Conservation (phyloP, 2,888 invertebrate genomes). For the Altica lythri region DNA sequence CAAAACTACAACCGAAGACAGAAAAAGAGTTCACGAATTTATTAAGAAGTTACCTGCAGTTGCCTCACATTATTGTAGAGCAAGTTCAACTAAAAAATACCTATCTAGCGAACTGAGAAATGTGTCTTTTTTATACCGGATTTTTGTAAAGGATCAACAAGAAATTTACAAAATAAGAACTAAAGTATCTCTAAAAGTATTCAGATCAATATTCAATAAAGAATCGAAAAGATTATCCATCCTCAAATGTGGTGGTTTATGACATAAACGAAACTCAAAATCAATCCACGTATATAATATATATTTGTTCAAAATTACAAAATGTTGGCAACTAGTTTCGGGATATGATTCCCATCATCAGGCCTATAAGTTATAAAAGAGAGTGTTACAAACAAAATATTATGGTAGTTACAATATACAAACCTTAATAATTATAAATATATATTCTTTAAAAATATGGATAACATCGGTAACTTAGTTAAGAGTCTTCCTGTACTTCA, state of each 20-base stretch:
- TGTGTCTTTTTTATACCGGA: conserved; percentile 26
- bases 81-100: conserved; percentile 25
- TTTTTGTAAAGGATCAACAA: conserved; percentile 23
- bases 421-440: too few relatives aligned
- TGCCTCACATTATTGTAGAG: conserved; percentile 30
- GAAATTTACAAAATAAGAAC: conserved; percentile 17
- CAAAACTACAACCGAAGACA: conserved; percentile 17
- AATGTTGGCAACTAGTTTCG: too few relatives aligned
- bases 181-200: conserved; percentile 24
- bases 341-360: too few relatives aligned
- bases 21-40: conserved; percentile 15
- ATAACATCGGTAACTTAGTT: too few relatives aligned
- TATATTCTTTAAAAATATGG: too few relatives aligned
- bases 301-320: too few relatives aligned
- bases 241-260: conserved; percentile 30
- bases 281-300: too few relatives aligned
- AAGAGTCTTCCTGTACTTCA: too few relatives aligned
- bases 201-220: conserved; percentile 25
- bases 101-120: conserved; percentile 30
- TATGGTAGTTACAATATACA: too few relatives aligned
- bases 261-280: conserved; percentile 10
- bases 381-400: too few relatives aligned
- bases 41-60: conserved; percentile 27
- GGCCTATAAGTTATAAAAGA: too few relatives aligned
- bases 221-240: conserved; percentile 29